Base-by-base conservation (phyloP, 1,140 invertebrate species). In the Hetaerina americana region DNA sequence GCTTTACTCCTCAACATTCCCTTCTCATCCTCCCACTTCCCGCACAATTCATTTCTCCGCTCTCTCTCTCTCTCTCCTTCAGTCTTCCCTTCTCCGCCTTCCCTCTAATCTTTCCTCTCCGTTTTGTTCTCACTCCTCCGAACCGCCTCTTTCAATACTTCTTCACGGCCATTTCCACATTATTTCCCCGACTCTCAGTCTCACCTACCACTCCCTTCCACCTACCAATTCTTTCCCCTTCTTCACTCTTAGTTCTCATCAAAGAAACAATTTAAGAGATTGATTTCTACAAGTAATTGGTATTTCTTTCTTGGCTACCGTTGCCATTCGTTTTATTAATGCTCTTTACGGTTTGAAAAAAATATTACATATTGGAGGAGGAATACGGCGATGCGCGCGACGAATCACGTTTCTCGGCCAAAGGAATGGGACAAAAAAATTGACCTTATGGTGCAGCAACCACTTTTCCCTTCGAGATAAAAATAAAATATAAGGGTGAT, bases 191-290 rank as follows among this genome's bases (percentile, higher is more conserved):
- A n/a, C n/a, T n/a, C n/a, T n/a, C n/a, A n/a, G n/a, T n/a, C n/a
- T n/a, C n/a, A n/a, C n/a, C n/a, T n/a, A n/a, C n/a, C n/a, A n/a
- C n/a, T n/a, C n/a, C n/a, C n/a, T n/a, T n/a, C n/a, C n/a, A n/a
- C n/a, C n/a, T n/a, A n/a, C n/a, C n/a, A n/a, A n/a, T n/a, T n/a
- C n/a, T n/a, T n/a, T n/a, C n/a, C n/a, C n/a, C n/a, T n/a, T n/a
- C n/a, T n/a, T 10, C 40, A 18, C 40, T 57, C 40, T 57, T n/a
- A 12, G 1, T 57, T 12, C 40, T 57, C 40, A 57, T 57, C 40
- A 57, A 57, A 57, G 40, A 57, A 57, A 57, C 40, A 57, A 57
- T 57, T 57, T 57, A 57, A 57, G 40, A 57, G 40, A 57, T 57
- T 57, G 40, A 57, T 57, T 57, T n/a, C 40, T 57, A n/a, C 15